These are phyloP conservation scores for Aplodontia rufa DNA, from an alignment of 2,113 vertebrate genomes.

Conservation along the genomic window DNA sequence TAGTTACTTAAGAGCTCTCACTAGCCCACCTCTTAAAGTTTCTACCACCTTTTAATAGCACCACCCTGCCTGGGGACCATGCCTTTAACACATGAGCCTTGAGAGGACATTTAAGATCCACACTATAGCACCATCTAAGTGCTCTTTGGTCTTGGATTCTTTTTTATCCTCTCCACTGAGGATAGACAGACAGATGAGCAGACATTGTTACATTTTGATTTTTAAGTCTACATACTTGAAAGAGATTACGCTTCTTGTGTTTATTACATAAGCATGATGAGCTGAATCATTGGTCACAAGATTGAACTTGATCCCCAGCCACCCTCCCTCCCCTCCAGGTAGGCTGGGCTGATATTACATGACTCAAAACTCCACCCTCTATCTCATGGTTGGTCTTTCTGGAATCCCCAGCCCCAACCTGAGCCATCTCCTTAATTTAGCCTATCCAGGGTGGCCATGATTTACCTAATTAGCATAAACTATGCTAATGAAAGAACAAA, in stretches of 20 bases:
- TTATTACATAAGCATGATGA: neutral
- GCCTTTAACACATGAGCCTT: neutral
- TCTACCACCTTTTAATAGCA: neutral
- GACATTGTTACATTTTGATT: neutral
- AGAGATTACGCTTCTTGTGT: neutral
- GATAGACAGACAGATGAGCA: neutral
- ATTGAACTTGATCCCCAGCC: neutral
- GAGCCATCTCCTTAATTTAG: neutral
- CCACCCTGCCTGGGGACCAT: neutral
- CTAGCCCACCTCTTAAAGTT: neutral
- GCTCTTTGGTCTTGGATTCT: rapidly evolving
- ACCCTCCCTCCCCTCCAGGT: neutral
- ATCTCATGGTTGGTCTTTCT: neutral
- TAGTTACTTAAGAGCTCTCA: too few relatives aligned
- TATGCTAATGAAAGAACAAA: too few relatives aligned
- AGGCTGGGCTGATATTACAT: neutral
- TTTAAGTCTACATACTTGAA: neutral
- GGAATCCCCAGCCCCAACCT: neutral
- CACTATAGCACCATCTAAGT: neutral
- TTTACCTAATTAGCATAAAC: neutral
- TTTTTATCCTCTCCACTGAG: neutral
- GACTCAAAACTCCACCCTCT: neutral
- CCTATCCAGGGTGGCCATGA: neutral
- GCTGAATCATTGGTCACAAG: neutral
- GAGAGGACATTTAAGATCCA: neutral